Evolutionary conservation across 2,113 vertebrate genomes (phyloP).

Genomic region (Leucopternis melanops): DNA sequence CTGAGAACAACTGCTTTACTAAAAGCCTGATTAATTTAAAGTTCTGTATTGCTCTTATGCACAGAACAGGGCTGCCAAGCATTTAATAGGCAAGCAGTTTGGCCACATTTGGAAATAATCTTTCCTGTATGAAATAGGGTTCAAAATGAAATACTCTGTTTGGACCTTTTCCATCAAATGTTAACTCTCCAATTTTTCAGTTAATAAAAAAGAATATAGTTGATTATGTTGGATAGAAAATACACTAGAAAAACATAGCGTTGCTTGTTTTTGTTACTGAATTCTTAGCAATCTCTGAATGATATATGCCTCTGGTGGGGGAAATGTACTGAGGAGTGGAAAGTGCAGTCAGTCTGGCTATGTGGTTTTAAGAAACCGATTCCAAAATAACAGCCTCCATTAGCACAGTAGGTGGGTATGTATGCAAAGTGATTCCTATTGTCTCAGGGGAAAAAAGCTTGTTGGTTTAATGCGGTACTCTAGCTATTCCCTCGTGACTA

Average conservation of each 20-base stretch:
- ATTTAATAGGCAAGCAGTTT: not conserved
- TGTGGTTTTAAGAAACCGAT: constrained; percentile 33
- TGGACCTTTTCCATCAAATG: constrained; percentile 47
- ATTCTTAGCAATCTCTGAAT: constrained; percentile 40
- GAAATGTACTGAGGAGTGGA: not conserved
- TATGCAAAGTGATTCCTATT: constrained; percentile 36
- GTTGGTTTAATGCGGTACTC: not conserved
- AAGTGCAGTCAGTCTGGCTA: constrained; percentile 13
- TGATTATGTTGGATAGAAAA: constrained; percentile 47
- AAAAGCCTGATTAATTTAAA: not conserved
- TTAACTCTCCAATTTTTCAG: constrained; percentile 46
- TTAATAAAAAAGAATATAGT: constrained; percentile 55
- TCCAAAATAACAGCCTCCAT: constrained; percentile 26
- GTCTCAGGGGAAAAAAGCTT: not conserved
- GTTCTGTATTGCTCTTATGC: not conserved
- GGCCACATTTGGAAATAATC: constrained; percentile 63
- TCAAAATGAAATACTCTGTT: constrained; percentile 43
- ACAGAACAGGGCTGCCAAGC: not conserved
- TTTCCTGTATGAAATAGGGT: constrained; percentile 47
- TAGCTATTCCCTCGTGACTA: not conserved
- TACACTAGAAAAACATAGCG: not conserved
- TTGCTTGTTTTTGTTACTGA: constrained; percentile 36
- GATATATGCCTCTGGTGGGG: constrained; percentile 26
- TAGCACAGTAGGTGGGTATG: constrained; percentile 19
- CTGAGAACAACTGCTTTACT: not conserved